A percentile compares a stretch with the other conserved stretches of the same genome.
Evolutionary conservation across 1,140 invertebrate species (phyloP).

Genomic region (Cydia amplana): DNA sequence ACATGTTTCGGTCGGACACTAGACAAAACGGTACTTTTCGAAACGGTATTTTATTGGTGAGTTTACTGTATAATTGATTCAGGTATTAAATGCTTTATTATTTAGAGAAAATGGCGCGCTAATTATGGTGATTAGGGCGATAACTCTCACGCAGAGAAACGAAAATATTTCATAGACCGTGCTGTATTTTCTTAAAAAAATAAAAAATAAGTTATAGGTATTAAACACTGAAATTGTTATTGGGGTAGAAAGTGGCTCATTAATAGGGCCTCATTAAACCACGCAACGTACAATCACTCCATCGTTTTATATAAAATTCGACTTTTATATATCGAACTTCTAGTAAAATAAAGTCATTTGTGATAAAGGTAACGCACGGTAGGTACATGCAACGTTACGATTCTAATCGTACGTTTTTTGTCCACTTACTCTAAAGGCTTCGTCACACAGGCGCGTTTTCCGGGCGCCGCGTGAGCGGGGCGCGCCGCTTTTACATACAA

Average conservation of each 20-base stretch:
- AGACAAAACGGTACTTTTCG: no score
- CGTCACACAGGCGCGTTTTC: no score
- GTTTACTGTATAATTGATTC: neutral
- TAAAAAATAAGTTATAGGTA: neutral
- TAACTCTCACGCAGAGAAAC: slow-evolving; percentile 17
- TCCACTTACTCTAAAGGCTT: no score
- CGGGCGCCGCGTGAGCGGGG: no score
- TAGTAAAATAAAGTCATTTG: neutral
- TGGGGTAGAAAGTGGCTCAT: neutral
- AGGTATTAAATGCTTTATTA: neutral
- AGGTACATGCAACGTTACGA: neutral
- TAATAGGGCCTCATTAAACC: neutral
- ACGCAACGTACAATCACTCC: slow-evolving; percentile 13
- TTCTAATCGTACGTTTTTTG: neutral
- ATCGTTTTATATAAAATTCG: neutral
- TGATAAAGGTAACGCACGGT: neutral
- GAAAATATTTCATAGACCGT: no score
- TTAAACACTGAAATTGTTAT: neutral
- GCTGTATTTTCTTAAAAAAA: no score
- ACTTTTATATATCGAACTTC: neutral
- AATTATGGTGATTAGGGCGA: neutral
- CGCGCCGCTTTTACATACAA: no score
- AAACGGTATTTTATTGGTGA: no score
- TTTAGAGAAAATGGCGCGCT: neutral
- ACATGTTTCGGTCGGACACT: no score